phyloP scores from a whole-genome alignment of 2,113 vertebrate species.

The Ginglymostoma cirratum region DNA sequence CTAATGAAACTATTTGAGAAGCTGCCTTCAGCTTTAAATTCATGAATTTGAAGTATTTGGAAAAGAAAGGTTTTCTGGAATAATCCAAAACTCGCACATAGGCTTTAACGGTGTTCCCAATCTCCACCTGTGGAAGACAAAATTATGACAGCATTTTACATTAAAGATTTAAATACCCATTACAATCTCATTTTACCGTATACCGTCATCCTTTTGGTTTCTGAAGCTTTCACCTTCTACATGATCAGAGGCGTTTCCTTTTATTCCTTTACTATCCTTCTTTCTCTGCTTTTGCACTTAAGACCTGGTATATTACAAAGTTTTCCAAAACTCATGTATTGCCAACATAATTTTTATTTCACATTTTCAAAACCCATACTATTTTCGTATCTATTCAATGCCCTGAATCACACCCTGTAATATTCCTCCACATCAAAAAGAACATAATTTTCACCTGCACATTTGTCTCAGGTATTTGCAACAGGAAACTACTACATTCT shows the following conservation, averaged over 20 bases:
- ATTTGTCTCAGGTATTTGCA: neutral
- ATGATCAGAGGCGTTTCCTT: neutral
- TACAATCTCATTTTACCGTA: neutral
- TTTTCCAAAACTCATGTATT: neutral
- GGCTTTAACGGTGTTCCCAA: slow-evolving; percentile 79
- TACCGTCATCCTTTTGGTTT: neutral
- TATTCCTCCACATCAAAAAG: neutral
- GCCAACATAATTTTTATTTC: neutral
- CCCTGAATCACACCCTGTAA: neutral
- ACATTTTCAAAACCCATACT: neutral
- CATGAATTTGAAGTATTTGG: slow-evolving; percentile 79
- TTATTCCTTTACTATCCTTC: neutral
- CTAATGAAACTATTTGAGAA: slow-evolving; percentile 75
- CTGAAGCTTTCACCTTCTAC: neutral
- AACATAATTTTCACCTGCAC: neutral
- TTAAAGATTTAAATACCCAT: neutral
- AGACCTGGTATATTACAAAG: neutral
- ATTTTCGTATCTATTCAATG: neutral
- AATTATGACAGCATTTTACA: neutral
- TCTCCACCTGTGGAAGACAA: slow-evolving; percentile 73
- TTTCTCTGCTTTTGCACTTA: neutral
- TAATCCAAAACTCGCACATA: slow-evolving; percentile 81
- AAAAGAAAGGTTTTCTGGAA: slow-evolving; percentile 78
- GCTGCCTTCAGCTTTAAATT: slow-evolving; percentile 75
- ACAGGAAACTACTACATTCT: neutral